Evolutionary conservation across 2,888 invertebrate genomes (phyloP).

Genomic region (Leptinotarsa tumamoca): DNA sequence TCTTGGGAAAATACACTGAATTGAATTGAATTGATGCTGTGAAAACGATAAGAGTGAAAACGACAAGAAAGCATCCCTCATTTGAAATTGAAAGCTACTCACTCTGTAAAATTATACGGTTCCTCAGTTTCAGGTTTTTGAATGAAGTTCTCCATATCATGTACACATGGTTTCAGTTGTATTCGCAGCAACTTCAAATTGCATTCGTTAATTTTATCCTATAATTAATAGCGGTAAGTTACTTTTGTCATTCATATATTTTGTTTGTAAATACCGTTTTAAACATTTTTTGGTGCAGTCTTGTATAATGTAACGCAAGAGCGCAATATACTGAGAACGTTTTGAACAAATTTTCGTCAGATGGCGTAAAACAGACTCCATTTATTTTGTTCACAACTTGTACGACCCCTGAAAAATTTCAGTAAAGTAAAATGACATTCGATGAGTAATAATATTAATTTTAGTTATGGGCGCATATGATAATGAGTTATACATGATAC

Average conservation of each 20-base stretch:
- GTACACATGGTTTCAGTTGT: constrained; percentile 70
- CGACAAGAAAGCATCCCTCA: too few relatives aligned
- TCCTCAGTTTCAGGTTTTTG: constrained; percentile 65
- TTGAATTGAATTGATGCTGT: too few relatives aligned
- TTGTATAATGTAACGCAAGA: constrained; percentile 71
- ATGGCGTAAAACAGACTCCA: constrained; percentile 66
- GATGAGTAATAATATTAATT: too few relatives aligned
- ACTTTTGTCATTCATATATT: constrained; percentile 57
- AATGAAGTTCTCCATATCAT: constrained; percentile 67
- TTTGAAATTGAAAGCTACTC: constrained; percentile 34
- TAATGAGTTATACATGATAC: too few relatives aligned
- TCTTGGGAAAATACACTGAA: too few relatives aligned
- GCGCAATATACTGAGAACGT: constrained; percentile 72
- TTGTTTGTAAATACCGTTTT: constrained; percentile 59
- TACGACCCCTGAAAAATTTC: constrained; percentile 68
- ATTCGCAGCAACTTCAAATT: constrained; percentile 66
- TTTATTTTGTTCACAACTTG: constrained; percentile 71
- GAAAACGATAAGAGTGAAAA: too few relatives aligned
- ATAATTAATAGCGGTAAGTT: constrained; percentile 40
- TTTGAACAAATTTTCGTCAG: constrained; percentile 70
- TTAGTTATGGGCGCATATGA: too few relatives aligned
- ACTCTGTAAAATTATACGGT: constrained; percentile 69
- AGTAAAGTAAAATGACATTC: not conserved
- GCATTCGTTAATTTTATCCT: constrained; percentile 49
- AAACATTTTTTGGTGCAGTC: constrained; percentile 68